Conservation (phyloP, 2,888 invertebrate species). For the Tetramorium bicarinatum region DNA sequence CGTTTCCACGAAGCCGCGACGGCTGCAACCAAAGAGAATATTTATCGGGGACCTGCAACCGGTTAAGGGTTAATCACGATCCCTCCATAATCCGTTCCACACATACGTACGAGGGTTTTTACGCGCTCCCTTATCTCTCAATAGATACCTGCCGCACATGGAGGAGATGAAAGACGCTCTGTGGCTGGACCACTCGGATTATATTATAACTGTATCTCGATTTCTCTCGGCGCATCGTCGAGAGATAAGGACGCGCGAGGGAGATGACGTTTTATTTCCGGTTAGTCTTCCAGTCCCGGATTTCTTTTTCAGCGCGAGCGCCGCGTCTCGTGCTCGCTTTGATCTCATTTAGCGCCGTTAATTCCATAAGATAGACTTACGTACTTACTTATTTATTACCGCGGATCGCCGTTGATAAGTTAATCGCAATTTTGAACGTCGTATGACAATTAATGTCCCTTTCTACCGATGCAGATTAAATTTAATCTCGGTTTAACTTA, state of each 20-base stretch:
- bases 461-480: no score
- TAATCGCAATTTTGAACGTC: not conserved
- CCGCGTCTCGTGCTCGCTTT: slow-evolving; percentile 35
- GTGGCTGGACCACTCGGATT: slow-evolving; percentile 7
- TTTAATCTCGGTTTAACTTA: no score
- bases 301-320: not conserved
- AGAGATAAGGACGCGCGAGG: not conserved
- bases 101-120: not conserved
- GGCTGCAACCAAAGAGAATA: slow-evolving; percentile 6
- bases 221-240: slow-evolving; percentile 7
- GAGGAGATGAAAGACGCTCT: not conserved
- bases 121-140: slow-evolving; percentile 55
- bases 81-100: slow-evolving; percentile 62
- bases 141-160: slow-evolving; percentile 8
- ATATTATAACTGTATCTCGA: slow-evolving; percentile 22
- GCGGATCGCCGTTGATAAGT: not conserved
- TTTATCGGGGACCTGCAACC: not conserved
- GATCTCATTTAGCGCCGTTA: slow-evolving; percentile 59
- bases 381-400: slow-evolving; percentile 26
- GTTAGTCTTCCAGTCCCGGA: slow-evolving; percentile 56
- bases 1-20: not conserved
- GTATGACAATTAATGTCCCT: not conserved
- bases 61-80: slow-evolving; percentile 34
- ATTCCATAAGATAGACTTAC: not conserved
- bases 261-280: slow-evolving; percentile 12